phyloP scores from a whole-genome alignment of 1,140 invertebrate genomes.

The Lepidotrigona ventralis region DNA sequence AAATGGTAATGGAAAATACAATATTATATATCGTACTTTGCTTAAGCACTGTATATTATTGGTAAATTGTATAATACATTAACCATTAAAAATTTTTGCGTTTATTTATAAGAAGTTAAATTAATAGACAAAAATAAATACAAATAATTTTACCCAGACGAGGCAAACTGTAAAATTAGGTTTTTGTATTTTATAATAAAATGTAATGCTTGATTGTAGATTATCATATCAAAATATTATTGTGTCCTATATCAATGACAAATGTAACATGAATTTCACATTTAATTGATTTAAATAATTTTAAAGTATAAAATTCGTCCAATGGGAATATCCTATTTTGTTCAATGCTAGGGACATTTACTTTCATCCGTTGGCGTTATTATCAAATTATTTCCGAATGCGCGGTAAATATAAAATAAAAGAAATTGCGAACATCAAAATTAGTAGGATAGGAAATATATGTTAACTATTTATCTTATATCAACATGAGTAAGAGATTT shows the following conservation, averaged over 20 bases:
- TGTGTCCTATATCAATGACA: neutral
- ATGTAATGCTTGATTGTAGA: neutral
- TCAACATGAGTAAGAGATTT: neutral
- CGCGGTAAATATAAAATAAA: conserved; percentile 28
- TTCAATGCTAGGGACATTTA: conserved; percentile 3
- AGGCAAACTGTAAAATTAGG: neutral
- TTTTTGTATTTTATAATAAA: conserved; percentile 29
- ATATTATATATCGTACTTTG: neutral
- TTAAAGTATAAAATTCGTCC: neutral
- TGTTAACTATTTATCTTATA: neutral
- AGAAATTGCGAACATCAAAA: conserved; percentile 7
- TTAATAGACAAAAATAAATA: neutral
- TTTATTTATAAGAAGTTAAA: neutral
- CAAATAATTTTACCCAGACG: conserved; percentile 4
- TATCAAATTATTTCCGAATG: conserved; percentile 18
- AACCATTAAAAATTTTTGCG: neutral
- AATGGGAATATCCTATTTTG: conserved; percentile 22
- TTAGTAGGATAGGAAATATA: neutral
- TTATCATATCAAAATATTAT: neutral
- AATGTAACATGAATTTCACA: neutral
- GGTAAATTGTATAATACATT: neutral
- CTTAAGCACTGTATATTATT: neutral
- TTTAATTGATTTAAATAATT: conserved; percentile 16
- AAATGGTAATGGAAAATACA: neutral
- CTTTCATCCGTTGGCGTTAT: neutral